Evolutionary conservation across 1,140 invertebrate genomes (phyloP).

Genomic region (Aphelinus certus): DNA sequence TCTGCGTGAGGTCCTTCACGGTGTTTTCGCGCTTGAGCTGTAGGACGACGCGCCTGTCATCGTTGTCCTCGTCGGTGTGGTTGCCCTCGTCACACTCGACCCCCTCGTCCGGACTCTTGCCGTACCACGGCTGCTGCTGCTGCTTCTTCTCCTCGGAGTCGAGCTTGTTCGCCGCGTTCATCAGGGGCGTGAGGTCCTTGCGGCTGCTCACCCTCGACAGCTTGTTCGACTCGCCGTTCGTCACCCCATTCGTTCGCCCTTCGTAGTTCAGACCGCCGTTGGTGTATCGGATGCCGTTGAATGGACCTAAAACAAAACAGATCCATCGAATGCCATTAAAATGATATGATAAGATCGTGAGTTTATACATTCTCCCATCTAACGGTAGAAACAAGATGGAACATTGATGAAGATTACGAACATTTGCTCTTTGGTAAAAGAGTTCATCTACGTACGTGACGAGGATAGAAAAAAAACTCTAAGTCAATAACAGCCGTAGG

Average conservation of each 20-base stretch:
- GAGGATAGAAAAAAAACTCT: too few relatives aligned
- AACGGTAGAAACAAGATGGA: too few relatives aligned
- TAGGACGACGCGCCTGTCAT: conserved; percentile 70
- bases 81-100: conserved; percentile 66
- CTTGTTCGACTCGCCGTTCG: conserved; percentile 58
- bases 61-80: conserved; percentile 67
- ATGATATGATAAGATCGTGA: too few relatives aligned
- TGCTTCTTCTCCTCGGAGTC: conserved; percentile 73
- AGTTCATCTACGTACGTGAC: too few relatives aligned
- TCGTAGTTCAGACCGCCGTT: conserved; percentile 53
- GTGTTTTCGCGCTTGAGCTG: conserved; percentile 80
- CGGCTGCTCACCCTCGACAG: conserved; percentile 63
- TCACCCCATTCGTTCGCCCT: conserved; percentile 42
- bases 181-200: conserved; percentile 69
- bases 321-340: too few relatives aligned
- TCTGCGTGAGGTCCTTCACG: conserved; percentile 87
- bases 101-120: conserved; percentile 64
- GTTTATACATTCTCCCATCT: too few relatives aligned
- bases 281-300: conserved; percentile 65
- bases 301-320: conserved; percentile 43
- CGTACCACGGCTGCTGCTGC: conserved; percentile 63
- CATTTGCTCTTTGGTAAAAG: too few relatives aligned
- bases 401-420: too few relatives aligned
- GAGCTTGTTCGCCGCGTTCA: conserved; percentile 70
- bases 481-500: too few relatives aligned